Base-by-base conservation (phyloP, 2,888 invertebrate species). In the Brachyopa scutellaris region DNA sequence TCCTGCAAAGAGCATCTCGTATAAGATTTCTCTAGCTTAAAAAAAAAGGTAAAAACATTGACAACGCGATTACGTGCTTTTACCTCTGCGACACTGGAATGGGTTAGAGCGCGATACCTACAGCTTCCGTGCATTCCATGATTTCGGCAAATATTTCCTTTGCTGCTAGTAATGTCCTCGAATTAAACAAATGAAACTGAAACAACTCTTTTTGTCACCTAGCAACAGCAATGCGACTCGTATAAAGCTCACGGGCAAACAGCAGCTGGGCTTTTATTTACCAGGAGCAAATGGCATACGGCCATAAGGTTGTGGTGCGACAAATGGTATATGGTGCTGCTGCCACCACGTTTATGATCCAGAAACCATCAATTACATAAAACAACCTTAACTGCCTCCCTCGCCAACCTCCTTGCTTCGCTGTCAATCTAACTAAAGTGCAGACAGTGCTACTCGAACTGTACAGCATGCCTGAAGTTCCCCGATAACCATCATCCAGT, bases 331-430 rank as follows among this genome's bases (percentile, higher is more conserved):
- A n/a, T 19, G 38, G 1, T 21, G 11, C 19, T 67, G 21, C 42
- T 59, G 47, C 15, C 38, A 47, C 45, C 47, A 45, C 67, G 55
- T 73, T 79, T 61, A 79, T 79, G 67, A 79, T 67, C 67, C 79
- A 40, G 61, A 74, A 74, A 49, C 74, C 73, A 67, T 79, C 59
- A 57, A 49, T 40, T 15, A 38, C 78, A 53, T 72, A 57, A 66
- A 70, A 76, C 69, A 61, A 59, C 49, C 49, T 57, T 40, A 53
- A 45, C 59, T 57, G 49, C n/a, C 31, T 15, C 21, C 53, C 61
- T 36, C 17, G 6, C 19, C 29, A 7, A 42, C 33, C 45, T 17
- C 2, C 11, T 17, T n/a, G 42, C 13, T 55, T 11, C 21, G 31
- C n/a, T 15, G 47, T 29, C 13, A 38, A 59, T 69, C 47, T 26